Percentiles rank a stretch among this genome's conserved stretches.
These are phyloP conservation scores for Tetrapedia diversipes DNA, from an alignment of 2,888 invertebrate species.

Conservation along the genomic window DNA sequence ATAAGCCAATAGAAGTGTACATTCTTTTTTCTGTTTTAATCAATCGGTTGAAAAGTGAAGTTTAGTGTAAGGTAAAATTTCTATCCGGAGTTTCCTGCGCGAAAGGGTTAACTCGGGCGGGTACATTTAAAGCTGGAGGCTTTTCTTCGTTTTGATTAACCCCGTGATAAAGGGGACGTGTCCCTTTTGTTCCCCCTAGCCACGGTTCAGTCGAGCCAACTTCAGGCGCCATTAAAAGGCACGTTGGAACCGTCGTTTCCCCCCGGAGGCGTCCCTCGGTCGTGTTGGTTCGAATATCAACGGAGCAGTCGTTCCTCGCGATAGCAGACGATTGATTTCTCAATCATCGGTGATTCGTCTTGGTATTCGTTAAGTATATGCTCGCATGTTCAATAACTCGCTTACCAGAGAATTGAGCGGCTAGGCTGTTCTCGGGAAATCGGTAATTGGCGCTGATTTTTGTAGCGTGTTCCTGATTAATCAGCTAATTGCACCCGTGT, in stretches of 20 bases:
- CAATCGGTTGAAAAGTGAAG: no score
- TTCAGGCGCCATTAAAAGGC: slow-evolving; percentile 15
- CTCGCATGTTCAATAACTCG: no score
- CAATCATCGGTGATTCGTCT: no score
- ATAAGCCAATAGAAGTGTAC: no score
- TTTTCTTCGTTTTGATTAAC: slow-evolving; percentile 51
- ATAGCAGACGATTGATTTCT: background rate
- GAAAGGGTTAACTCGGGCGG: no score
- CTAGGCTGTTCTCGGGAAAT: background rate
- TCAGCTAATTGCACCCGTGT: background rate
- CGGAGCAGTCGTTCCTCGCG: background rate
- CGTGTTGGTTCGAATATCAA: background rate
- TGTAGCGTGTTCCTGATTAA: background rate
- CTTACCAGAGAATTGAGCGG: background rate
- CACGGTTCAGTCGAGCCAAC: slow-evolving; percentile 1
- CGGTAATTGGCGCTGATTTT: background rate
- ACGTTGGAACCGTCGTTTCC: slow-evolving; percentile 27
- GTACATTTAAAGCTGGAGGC: slow-evolving; percentile 16
- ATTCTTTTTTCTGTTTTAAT: no score
- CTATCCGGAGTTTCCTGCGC: no score
- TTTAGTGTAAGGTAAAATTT: no score
- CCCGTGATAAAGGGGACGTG: slow-evolving; percentile 30
- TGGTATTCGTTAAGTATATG: background rate
- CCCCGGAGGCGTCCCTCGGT: background rate
- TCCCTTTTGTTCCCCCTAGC: slow-evolving; percentile 19